Evolutionary conservation across 1,140 invertebrate genomes (phyloP).

Genomic region (Bombus haemorrhoidalis): DNA sequence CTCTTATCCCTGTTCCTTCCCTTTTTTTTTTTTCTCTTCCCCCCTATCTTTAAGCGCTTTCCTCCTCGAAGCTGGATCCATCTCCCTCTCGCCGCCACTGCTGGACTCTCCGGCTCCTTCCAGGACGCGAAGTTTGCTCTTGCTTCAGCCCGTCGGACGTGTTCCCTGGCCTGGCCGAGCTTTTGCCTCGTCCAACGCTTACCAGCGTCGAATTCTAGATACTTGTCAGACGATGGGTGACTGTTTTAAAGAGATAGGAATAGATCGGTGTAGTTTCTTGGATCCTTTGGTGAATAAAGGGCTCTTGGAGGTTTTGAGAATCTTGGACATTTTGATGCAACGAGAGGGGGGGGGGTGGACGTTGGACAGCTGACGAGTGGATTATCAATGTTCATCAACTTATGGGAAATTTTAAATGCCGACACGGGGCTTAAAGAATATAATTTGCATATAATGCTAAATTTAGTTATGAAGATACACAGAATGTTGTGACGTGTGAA

Average conservation of each 20-base stretch:
- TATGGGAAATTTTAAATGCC: not conserved
- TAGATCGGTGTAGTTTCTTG: slow-evolving; percentile 38
- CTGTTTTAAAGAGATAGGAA: slow-evolving; percentile 1
- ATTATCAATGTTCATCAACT: not conserved
- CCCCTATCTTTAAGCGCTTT: slow-evolving; percentile 42
- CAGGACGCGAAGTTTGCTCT: slow-evolving; percentile 64
- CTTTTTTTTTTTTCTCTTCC: slow-evolving; percentile 36
- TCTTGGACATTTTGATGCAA: not conserved
- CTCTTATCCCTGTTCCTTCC: slow-evolving; percentile 47
- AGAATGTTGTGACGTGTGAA: not conserved
- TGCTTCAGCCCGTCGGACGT: slow-evolving; percentile 59
- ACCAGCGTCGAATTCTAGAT: not conserved
- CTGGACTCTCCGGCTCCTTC: slow-evolving; percentile 23
- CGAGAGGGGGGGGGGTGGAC: not conserved
- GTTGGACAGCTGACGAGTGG: not conserved
- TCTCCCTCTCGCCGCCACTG: slow-evolving; percentile 23
- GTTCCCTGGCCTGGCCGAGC: slow-evolving; percentile 42
- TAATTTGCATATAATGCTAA: not conserved
- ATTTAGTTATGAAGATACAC: not conserved
- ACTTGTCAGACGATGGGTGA: slow-evolving; percentile 8
- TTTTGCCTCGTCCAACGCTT: not conserved
- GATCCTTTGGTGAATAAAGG: slow-evolving; percentile 18
- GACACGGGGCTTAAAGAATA: too few species aligned
- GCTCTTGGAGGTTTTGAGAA: not conserved
- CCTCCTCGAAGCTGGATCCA: slow-evolving; percentile 49